Conservation (phyloP, 2,113 vertebrate genomes). For the Lampris megalopsis region DNA sequence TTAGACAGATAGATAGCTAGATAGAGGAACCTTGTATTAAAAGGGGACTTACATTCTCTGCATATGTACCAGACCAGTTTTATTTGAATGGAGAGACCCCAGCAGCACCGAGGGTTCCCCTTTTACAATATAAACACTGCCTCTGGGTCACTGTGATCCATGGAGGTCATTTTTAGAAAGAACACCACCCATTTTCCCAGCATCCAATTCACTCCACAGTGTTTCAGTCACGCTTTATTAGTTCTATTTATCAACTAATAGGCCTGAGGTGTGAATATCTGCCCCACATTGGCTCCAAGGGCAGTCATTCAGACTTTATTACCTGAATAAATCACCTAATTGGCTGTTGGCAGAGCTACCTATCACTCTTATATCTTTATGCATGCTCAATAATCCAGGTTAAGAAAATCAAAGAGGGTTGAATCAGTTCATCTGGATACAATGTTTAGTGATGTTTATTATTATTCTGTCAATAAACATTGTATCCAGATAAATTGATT, state of each 20-base stretch:
- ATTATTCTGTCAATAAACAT: too few relatives aligned
- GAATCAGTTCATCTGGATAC: too few relatives aligned
- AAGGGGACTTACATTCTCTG: too few relatives aligned
- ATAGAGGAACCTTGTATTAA: not conserved
- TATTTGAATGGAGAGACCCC: conserved; percentile 24
- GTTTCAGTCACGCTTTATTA: conserved; percentile 38
- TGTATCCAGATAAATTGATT: too few relatives aligned
- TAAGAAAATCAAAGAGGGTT: too few relatives aligned
- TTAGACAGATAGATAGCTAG: not conserved
- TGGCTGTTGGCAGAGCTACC: not conserved
- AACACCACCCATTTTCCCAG: conserved; percentile 15
- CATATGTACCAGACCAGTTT: conserved; percentile 19
- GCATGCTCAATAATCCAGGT: too few relatives aligned
- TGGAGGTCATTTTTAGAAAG: conserved; percentile 18
- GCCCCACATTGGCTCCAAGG: conserved; percentile 1
- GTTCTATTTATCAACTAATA: conserved; percentile 29
- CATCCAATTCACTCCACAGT: conserved; percentile 30
- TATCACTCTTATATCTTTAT: not conserved
- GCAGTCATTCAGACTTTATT: conserved; percentile 22
- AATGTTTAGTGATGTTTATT: too few relatives aligned
- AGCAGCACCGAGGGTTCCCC: conserved; percentile 8
- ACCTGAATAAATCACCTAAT: conserved; percentile 24
- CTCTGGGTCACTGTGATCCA: conserved; percentile 14
- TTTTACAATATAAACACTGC: conserved; percentile 5
- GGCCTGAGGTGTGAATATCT: conserved; percentile 16